phyloP scores from a whole-genome alignment of 2,797 vertebrate species.

The Squalus acanthias region DNA sequence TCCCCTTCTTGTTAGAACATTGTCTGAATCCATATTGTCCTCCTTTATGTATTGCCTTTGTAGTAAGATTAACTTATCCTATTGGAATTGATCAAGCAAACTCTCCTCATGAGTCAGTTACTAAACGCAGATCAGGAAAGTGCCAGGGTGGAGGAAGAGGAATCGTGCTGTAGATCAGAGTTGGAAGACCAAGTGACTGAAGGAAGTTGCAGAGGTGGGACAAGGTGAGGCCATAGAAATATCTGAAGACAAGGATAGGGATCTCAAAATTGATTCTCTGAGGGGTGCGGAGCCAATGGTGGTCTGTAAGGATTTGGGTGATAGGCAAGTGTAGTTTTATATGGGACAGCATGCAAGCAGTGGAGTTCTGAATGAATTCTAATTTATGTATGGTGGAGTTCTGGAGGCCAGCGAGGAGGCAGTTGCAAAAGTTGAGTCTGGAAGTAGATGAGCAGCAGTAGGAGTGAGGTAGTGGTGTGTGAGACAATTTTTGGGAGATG shows the following conservation, averaged over 20 bases:
- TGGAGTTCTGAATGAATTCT: background rate
- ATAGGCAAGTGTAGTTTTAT: background rate
- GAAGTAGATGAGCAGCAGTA: background rate
- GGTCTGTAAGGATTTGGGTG: background rate
- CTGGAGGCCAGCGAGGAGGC: background rate
- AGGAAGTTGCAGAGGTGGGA: background rate
- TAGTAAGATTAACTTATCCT: background rate
- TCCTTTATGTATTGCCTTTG: background rate
- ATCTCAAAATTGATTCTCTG: background rate
- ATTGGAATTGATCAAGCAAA: background rate
- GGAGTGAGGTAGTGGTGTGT: background rate
- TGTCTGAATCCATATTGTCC: background rate
- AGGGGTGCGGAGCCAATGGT: background rate
- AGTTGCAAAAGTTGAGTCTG: background rate
- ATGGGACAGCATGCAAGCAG: background rate
- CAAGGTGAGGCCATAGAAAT: background rate
- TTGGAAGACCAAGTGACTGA: background rate
- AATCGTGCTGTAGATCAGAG: background rate
- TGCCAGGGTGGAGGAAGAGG: background rate
- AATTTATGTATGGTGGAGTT: background rate
- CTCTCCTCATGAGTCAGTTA: background rate
- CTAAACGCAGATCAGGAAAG: background rate
- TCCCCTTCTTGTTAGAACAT: background rate
- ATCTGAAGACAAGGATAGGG: background rate
- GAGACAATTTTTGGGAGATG: background rate